phyloP scores from a whole-genome alignment of 2,113 vertebrate genomes.

The Cavia porcellus region DNA sequence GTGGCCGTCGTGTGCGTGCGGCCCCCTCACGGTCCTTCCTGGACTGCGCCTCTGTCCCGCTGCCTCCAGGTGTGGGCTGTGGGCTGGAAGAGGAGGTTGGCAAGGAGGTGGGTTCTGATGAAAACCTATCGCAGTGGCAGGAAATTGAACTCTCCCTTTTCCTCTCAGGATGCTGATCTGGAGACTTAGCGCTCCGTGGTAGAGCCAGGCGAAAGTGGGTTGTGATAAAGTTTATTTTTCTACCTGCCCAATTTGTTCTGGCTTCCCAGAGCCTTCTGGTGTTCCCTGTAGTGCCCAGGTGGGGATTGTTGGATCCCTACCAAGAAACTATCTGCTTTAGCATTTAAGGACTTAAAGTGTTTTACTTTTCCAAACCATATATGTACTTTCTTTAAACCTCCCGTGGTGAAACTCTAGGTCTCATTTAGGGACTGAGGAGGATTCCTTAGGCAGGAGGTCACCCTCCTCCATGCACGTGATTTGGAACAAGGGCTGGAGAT shows the following conservation, averaged over 20 bases:
- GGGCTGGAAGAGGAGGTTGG: not conserved
- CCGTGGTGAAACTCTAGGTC: not conserved
- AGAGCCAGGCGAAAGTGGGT: not conserved
- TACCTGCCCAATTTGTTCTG: not conserved
- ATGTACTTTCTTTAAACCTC: not conserved
- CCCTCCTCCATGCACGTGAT: not conserved
- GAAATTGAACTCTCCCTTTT: not conserved
- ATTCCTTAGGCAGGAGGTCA: not conserved
- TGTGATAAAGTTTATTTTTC: not conserved
- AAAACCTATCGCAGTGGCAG: not conserved
- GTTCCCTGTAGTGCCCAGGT: not conserved
- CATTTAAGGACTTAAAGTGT: not conserved
- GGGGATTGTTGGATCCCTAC: not conserved
- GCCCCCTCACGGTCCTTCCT: not conserved
- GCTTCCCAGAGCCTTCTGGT: not conserved
- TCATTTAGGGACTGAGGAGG: not conserved
- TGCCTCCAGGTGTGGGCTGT: not conserved
- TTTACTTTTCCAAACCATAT: constrained; percentile 41
- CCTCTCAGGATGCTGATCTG: not conserved
- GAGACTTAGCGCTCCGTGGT: not conserved
- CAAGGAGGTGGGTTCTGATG: not conserved
- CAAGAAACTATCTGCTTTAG: not conserved
- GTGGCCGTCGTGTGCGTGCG: no score
- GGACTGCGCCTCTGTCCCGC: not conserved
- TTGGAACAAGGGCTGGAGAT: not conserved